phyloP scores from a whole-genome alignment of 2,888 invertebrate genomes.

The Abrostola tripartita region DNA sequence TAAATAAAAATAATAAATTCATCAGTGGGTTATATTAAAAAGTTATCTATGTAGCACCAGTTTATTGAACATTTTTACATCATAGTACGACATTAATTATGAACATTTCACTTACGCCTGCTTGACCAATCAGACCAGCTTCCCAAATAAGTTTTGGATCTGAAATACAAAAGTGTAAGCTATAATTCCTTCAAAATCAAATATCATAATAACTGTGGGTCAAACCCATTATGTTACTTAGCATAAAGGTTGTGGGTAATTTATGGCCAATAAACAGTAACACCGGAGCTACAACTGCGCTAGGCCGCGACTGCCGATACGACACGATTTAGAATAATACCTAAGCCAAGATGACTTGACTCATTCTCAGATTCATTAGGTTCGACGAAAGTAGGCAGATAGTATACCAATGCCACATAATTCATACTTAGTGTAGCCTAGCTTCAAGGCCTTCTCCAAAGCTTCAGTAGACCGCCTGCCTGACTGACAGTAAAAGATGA shows the following conservation, averaged over 20 bases:
- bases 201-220: too few relatives aligned
- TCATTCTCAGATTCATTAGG: not conserved
- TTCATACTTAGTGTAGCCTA: constrained; percentile 81
- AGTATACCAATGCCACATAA: not conserved
- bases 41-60: constrained; percentile 3
- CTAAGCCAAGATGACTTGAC: too few relatives aligned
- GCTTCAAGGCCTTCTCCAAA: constrained; percentile 77
- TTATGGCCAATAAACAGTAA: too few relatives aligned
- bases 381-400: not conserved
- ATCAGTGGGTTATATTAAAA: too few relatives aligned
- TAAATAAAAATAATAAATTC: too few relatives aligned
- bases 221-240: too few relatives aligned
- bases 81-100: too few relatives aligned
- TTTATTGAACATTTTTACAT: constrained; percentile 16
- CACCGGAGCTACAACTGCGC: too few relatives aligned
- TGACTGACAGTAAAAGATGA: constrained; percentile 83
- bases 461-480: constrained; percentile 78
- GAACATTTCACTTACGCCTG: constrained; percentile 68
- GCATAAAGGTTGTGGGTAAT: too few relatives aligned
- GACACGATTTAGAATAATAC: too few relatives aligned
- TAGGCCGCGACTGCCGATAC: too few relatives aligned
- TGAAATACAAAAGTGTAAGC: constrained; percentile 56
- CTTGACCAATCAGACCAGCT: constrained; percentile 86
- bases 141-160: constrained; percentile 83
- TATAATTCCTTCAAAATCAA: too few relatives aligned